These are phyloP conservation scores for Sylvilagus floridanus DNA, from an alignment of 2,797 vertebrate species.

Conservation along the genomic window DNA sequence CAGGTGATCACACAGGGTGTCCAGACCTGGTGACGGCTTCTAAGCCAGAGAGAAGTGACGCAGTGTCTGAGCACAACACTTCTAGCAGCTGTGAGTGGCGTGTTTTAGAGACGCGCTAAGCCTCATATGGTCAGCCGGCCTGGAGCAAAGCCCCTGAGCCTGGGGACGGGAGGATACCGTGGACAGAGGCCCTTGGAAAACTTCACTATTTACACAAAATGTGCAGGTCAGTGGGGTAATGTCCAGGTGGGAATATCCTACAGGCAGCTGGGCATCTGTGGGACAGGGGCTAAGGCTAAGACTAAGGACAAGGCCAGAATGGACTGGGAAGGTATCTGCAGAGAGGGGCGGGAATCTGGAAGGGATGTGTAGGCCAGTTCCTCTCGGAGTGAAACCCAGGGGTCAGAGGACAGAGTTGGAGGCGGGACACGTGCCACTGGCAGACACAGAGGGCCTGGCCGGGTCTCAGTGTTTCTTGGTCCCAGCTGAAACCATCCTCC, in stretches of 20 bases:
- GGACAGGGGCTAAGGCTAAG: not conserved
- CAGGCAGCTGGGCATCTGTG: not conserved
- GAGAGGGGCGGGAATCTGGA: not conserved
- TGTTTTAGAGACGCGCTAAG: not conserved
- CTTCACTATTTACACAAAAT: not conserved
- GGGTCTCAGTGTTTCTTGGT: not conserved
- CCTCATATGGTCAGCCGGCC: not conserved
- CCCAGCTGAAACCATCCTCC: conserved; percentile 30
- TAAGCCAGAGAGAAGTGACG: conserved; percentile 3
- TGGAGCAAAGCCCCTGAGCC: not conserved
- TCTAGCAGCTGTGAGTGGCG: not conserved
- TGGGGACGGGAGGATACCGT: too few species aligned
- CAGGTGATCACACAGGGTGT: not conserved
- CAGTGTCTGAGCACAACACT: not conserved
- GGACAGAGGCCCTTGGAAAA: not conserved
- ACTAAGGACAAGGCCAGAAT: not conserved
- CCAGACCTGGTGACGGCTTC: not conserved
- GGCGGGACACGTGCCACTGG: not conserved
- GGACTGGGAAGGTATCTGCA: not conserved
- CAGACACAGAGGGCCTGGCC: not conserved
- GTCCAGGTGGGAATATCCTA: not conserved
- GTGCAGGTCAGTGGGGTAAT: not conserved
- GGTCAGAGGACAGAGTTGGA: not conserved
- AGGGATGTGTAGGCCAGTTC: not conserved
- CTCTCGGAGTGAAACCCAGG: not conserved